Conservation (phyloP, 2,797 vertebrate genomes). For the Lemur catta region DNA sequence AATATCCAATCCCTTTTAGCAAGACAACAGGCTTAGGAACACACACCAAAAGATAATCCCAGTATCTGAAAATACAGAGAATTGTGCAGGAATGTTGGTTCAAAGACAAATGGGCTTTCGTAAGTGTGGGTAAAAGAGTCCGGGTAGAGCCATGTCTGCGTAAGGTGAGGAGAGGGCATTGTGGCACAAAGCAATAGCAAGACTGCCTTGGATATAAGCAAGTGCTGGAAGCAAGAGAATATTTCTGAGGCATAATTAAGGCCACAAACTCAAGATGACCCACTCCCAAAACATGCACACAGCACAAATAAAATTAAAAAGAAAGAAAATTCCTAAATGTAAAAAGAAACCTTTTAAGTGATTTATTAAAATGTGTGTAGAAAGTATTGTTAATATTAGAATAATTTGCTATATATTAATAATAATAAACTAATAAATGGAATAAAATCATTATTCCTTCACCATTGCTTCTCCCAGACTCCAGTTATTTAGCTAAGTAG, state of each 20-base stretch:
- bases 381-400: conserved; percentile 70
- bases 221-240: background rate
- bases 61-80: background rate
- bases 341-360: conserved; percentile 26
- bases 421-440: conserved; percentile 71
- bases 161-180: background rate
- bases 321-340: background rate
- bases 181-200: background rate
- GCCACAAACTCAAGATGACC: background rate
- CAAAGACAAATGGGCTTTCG: background rate
- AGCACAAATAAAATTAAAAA: background rate
- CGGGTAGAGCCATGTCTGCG: background rate
- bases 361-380: conserved; percentile 67
- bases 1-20: background rate
- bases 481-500: conserved; percentile 78
- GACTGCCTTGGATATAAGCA: background rate
- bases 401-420: conserved; percentile 80
- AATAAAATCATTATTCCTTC: conserved; percentile 75
- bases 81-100: background rate
- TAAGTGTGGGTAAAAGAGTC: background rate
- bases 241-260: background rate
- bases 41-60: background rate
- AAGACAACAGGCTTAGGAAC: background rate
- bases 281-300: background rate
- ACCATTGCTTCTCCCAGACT: conserved; percentile 74